A percentile compares a stretch with the other conserved stretches of the same genome.
Conservation (phyloP, 2,797 vertebrate species). For the Emydoidea blandingii region DNA sequence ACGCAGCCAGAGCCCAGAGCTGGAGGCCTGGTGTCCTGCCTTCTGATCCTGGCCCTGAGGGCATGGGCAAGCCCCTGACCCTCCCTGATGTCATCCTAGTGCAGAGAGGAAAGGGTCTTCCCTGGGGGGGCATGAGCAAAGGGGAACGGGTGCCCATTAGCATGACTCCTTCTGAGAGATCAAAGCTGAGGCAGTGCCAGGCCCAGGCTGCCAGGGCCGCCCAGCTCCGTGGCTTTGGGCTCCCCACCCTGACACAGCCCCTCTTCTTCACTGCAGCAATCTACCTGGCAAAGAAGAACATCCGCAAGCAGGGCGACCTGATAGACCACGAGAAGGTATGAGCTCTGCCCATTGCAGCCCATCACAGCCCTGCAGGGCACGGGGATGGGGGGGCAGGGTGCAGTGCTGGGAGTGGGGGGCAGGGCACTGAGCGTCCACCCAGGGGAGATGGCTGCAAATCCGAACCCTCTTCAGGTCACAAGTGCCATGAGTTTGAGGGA, state of each 20-base stretch:
- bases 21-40: background rate
- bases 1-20: background rate
- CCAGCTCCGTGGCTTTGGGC: accelerated
- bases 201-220: background rate
- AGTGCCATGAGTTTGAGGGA: background rate
- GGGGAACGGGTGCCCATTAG: background rate
- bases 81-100: background rate
- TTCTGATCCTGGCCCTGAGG: background rate
- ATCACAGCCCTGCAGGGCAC: background rate
- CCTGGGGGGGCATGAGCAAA: background rate
- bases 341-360: background rate
- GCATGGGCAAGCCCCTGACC: too few relatives aligned
- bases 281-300: conserved; percentile 96
- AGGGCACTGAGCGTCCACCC: background rate
- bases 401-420: background rate
- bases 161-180: background rate
- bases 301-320: conserved; percentile 91
- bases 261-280: conserved; percentile 83
- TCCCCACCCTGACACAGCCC: background rate
- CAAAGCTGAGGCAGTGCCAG: background rate
- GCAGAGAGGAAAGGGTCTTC: background rate
- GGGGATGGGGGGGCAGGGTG: background rate
- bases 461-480: accelerated
- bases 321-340: conserved; percentile 93
- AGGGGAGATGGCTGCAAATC: background rate